Evolutionary conservation across 2,888 invertebrate species (phyloP), one percentile per base, ranked within the genome.

Genomic region (Phyllotreta cruciferae): DNA sequence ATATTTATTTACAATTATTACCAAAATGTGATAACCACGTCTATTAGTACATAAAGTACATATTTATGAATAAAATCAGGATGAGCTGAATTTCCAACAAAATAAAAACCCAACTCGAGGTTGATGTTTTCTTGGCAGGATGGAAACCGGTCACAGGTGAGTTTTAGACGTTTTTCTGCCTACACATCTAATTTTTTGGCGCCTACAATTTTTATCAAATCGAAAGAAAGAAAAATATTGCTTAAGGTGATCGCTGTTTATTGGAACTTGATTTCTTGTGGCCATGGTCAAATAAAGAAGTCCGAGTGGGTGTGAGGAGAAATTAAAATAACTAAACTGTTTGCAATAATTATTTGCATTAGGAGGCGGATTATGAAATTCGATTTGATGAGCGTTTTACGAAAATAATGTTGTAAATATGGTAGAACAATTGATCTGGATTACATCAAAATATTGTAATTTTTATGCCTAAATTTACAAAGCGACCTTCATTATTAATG

Each of bases 261-360:
- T 58, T 11, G 38, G 35, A 41, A 41, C 7, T 52, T 52, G 52
- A 58, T 35, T 57, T 24, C 38, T 49, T 11, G 10, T 57, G 14
- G 24, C n/a, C 49, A 56, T 10, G 10, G 42, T 41, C 42, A 35
- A 52, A 60, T 60, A 58, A 42, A 37, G 52, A 44, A 53, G 24
- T 60, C 14, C 7, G 5, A 41, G 60, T 52, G 44, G 60, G 60
- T 52, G 60, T 50, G 49, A 44, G 4, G 37, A 52, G 13, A 52
- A 44, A 44, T 60, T 53, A 11, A 38, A 41, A 58, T 50, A 44
- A 13, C 35, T 36, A 39, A 47, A 35, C 6, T 8, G 34, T 49
- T 49, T 49, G 38, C 39, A 39, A 49, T 14, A 4, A 56, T 35
- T 13, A 38, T 24, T 37, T 49, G n/a, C 11, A 3, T 7, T 35